Percentiles rank a stretch among this genome's conserved stretches.
Evolutionary conservation across 2,797 vertebrate species (phyloP).

Genomic region (Pelobates cultripes): DNA sequence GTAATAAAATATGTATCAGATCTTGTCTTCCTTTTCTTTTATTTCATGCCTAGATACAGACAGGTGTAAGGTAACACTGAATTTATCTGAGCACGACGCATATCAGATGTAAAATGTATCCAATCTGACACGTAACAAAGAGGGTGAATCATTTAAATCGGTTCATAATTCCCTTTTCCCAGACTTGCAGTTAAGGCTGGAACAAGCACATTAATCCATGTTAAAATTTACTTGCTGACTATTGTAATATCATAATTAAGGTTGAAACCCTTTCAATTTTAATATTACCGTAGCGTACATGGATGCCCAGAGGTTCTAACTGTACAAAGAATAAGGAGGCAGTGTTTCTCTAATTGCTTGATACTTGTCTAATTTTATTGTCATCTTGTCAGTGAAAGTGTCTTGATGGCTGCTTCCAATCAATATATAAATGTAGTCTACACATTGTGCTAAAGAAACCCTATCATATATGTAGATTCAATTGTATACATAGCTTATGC

Average conservation of each 20-base stretch:
- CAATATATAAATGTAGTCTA: no score
- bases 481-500: no score
- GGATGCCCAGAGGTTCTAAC: not conserved
- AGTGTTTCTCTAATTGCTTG: no score
- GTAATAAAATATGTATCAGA: slow-evolving; percentile 22
- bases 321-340: not conserved
- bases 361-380: no score
- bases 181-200: not conserved
- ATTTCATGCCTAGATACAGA: not conserved
- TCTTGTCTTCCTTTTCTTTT: slow-evolving; percentile 1
- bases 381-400: no score
- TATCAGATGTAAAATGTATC: not conserved
- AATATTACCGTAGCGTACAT: not conserved
- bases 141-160: slow-evolving; percentile 2
- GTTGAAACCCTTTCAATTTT: not conserved
- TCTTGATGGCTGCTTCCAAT: no score
- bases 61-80: not conserved
- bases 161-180: not conserved
- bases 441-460: no score
- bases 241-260: not conserved
- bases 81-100: not conserved
- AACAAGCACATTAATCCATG: not conserved
- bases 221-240: not conserved
- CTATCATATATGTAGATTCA: no score
- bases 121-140: not conserved